Conservation (phyloP, 2,888 invertebrate species). For the Autographa pulchrina region DNA sequence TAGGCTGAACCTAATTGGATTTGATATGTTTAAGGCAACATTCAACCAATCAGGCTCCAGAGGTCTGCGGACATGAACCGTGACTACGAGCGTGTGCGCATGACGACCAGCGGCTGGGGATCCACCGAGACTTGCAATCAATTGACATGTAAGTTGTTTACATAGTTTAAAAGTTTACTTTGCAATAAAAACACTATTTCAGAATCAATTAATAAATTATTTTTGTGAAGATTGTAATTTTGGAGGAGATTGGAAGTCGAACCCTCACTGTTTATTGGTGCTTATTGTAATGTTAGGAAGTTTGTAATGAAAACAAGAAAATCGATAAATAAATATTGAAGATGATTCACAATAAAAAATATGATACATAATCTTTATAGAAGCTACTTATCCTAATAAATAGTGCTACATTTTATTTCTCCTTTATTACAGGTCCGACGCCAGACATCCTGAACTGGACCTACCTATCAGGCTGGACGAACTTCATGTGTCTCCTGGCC, state of each 20-base stretch:
- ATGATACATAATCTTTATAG: no score
- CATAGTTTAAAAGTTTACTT: neutral
- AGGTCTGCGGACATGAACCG: conserved; percentile 64
- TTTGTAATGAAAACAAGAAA: neutral
- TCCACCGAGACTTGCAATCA: conserved; percentile 69
- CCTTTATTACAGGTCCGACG: conserved; percentile 62
- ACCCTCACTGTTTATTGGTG: neutral
- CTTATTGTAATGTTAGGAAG: neutral
- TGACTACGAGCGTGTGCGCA: conserved; percentile 66
- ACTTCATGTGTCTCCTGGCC: conserved; percentile 57
- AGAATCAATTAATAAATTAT: no score
- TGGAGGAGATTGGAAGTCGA: neutral
- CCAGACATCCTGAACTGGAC: conserved; percentile 79
- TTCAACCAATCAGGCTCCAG: conserved; percentile 78
- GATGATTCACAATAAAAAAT: no score
- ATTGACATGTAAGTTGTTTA: conserved; percentile 24
- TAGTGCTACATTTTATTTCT: no score
- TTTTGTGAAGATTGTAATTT: no score
- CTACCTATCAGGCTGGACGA: conserved; percentile 68
- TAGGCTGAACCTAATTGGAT: neutral
- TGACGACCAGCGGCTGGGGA: conserved; percentile 80
- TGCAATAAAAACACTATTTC: no score
- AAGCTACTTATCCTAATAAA: neutral
- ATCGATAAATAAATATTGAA: no score
- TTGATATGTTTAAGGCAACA: conserved; percentile 62